Evolutionary conservation across 2,113 vertebrate species (phyloP).

Genomic region (Panthera leo): DNA sequence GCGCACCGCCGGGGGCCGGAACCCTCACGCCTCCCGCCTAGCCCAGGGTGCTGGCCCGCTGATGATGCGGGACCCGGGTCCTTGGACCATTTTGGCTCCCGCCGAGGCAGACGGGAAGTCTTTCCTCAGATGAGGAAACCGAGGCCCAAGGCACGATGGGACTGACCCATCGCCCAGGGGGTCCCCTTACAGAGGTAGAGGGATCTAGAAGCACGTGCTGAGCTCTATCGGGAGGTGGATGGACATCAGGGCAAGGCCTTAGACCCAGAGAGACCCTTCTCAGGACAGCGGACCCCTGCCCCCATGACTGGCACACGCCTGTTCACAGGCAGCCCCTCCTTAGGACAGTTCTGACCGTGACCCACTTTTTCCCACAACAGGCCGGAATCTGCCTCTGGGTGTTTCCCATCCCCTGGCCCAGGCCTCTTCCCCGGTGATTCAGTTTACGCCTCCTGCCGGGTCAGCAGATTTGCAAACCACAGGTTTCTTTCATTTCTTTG

Average conservation of each 20-base stretch:
- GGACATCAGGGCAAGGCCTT: not conserved
- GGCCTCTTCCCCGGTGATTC: not conserved
- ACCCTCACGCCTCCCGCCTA: fast-evolving
- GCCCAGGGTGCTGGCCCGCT: fast-evolving
- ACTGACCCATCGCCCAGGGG: fast-evolving
- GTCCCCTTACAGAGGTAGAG: fast-evolving
- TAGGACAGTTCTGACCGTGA: fast-evolving
- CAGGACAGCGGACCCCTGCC: fast-evolving
- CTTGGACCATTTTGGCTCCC: fast-evolving
- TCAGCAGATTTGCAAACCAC: conserved; percentile 65
- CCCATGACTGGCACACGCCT: fast-evolving
- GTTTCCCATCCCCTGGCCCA: not conserved
- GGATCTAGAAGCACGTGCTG: not conserved
- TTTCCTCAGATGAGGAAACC: fast-evolving
- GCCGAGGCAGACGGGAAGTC: fast-evolving
- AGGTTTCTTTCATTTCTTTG: conserved; percentile 64
- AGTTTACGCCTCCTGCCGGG: not conserved
- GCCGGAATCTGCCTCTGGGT: not conserved
- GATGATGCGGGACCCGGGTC: not conserved
- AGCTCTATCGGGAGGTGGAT: fast-evolving
- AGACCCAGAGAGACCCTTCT: no score
- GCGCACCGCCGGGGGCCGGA: fast-evolving
- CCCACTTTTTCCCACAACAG: not conserved
- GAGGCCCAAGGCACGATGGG: not conserved
- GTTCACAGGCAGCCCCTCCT: not conserved